Percentiles rank a stretch among this genome's conserved stretches.
Conservation (phyloP, 92 coral and sea anemone genomes). For the Meandrina meandrites region DNA sequence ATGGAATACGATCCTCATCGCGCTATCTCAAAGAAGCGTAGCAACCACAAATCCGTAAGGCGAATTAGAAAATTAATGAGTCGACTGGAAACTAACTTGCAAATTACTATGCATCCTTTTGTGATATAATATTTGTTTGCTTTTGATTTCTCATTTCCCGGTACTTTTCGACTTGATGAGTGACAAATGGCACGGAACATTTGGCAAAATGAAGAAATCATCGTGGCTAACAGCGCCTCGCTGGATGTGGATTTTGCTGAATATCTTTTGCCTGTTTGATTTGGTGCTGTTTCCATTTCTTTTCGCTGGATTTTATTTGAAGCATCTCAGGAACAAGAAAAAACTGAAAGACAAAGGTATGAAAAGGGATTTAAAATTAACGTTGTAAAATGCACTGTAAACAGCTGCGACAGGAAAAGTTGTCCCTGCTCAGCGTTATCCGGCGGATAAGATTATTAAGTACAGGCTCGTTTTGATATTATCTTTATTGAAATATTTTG, state of each 20-base stretch:
- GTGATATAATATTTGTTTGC: not conserved
- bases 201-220: not conserved
- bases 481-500: no score
- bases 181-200: slow-evolving; percentile 27
- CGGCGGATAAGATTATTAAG: no score
- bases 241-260: slow-evolving; percentile 15
- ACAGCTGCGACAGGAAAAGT: no score
- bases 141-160: slow-evolving; percentile 22
- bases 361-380: not conserved
- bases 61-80: not conserved
- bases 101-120: not conserved
- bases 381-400: no score
- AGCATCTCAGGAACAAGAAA: not conserved
- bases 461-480: no score
- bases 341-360: slow-evolving; percentile 14
- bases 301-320: not conserved
- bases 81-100: not conserved
- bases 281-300: slow-evolving; percentile 31
- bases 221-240: not conserved
- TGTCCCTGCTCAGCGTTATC: no score
- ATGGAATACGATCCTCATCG: no score
- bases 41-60: no score
- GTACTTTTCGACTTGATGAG: slow-evolving; percentile 10
- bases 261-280: slow-evolving; percentile 34
- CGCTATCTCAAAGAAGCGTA: no score